Conservation (phyloP, 2,113 vertebrate species). For the Orthonyx spaldingii region DNA sequence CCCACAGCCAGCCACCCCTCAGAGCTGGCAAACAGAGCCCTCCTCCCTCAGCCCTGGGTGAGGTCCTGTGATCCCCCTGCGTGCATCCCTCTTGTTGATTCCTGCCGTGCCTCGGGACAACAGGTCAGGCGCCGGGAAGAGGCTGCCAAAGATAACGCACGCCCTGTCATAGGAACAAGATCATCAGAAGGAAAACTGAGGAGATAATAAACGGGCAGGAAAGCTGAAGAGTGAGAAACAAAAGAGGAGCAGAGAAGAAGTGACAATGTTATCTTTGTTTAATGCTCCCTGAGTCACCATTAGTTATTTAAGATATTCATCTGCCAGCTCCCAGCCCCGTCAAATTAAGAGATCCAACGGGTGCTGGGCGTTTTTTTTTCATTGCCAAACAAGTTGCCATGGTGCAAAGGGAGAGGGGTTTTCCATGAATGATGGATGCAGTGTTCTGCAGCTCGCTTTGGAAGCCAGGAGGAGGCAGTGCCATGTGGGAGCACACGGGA, state of each 20-base stretch:
- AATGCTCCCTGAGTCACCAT: constrained; percentile 50
- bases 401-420: not conserved
- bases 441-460: not conserved
- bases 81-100: not conserved
- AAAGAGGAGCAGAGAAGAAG: constrained; percentile 15
- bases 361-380: not conserved
- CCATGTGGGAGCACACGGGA: not conserved
- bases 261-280: constrained; percentile 52
- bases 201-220: constrained; percentile 37
- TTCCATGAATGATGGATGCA: not conserved
- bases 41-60: fast-evolving
- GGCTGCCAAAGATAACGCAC: constrained; percentile 22
- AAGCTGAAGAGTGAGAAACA: constrained; percentile 17
- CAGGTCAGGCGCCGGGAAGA: not conserved
- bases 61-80: not conserved
- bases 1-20: not conserved
- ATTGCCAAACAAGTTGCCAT: not conserved
- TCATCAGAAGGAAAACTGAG: not conserved
- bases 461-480: not conserved
- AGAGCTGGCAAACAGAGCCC: not conserved
- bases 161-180: constrained; percentile 18
- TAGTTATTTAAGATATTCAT: constrained; percentile 49
- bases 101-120: not conserved
- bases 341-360: constrained; percentile 19
- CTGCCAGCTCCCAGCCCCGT: constrained; percentile 3